These are phyloP conservation scores for Syngnathus typhle DNA, from an alignment of 2,113 vertebrate species.

Conservation along the genomic window DNA sequence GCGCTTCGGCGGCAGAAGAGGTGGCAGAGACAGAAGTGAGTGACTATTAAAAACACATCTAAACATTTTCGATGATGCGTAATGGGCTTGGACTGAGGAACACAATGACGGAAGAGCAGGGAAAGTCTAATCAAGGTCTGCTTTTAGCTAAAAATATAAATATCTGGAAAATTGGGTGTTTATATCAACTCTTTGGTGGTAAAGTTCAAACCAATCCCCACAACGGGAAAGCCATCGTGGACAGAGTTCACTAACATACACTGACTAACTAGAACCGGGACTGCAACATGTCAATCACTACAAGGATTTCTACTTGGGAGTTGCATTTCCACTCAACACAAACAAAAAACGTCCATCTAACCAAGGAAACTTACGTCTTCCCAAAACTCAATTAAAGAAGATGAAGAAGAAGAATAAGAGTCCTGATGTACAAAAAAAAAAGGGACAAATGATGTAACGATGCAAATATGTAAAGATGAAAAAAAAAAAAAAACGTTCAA, in stretches of 20 bases:
- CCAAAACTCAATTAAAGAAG: slow-evolving; percentile 97
- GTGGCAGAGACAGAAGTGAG: slow-evolving; percentile 70
- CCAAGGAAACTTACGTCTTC: slow-evolving; percentile 85
- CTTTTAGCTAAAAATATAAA: background rate
- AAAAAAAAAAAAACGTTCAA: slow-evolving; percentile 10
- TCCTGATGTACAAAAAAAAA: slow-evolving; percentile 84
- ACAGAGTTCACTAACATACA: slow-evolving; percentile 2
- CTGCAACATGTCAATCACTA: background rate
- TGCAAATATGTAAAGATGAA: slow-evolving; percentile 44
- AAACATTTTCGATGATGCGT: slow-evolving; percentile 2
- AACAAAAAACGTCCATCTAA: slow-evolving; percentile 13
- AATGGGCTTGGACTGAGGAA: slow-evolving; percentile 6
- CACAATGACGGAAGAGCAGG: slow-evolving; percentile 1
- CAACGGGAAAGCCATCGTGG: slow-evolving; percentile 6
- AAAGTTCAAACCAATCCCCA: slow-evolving; percentile 1
- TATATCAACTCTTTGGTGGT: background rate
- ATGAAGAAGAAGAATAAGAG: slow-evolving; percentile 91
- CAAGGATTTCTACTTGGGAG: background rate
- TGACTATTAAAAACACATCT: slow-evolving; percentile 38
- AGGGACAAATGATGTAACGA: slow-evolving; percentile 71
- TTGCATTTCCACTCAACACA: slow-evolving; percentile 11
- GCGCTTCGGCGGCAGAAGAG: slow-evolving; percentile 73
- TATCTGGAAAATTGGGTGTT: background rate
- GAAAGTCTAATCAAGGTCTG: slow-evolving; percentile 11
- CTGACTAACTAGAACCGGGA: slow-evolving; percentile 9